These are phyloP conservation scores for Eudasyphora cyanicolor DNA, from an alignment of 2,888 invertebrate genomes.

Conservation along the genomic window DNA sequence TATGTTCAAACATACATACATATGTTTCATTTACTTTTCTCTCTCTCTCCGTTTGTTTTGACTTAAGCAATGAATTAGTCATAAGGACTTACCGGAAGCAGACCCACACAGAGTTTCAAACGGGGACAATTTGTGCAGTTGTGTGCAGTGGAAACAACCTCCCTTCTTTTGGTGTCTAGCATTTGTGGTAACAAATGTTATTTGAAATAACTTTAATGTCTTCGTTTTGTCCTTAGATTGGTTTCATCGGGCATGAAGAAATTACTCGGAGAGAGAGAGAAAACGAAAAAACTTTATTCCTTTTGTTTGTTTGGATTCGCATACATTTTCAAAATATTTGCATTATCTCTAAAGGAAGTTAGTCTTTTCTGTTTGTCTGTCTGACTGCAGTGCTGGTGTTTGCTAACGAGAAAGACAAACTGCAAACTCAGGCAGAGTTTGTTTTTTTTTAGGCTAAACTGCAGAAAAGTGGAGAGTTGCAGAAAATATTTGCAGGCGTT, in stretches of 20 bases:
- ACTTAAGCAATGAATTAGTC: slow-evolving; percentile 26
- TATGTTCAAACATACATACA: slow-evolving; percentile 41
- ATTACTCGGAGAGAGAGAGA: slow-evolving; percentile 55
- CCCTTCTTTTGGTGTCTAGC: neutral
- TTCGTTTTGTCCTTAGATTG: slow-evolving; percentile 34
- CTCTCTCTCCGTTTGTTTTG: slow-evolving; percentile 23
- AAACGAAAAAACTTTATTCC: slow-evolving; percentile 41
- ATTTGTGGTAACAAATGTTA: slow-evolving; percentile 34
- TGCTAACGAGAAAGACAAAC: neutral
- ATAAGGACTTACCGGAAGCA: slow-evolving; percentile 12
- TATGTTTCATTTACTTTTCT: slow-evolving; percentile 18
- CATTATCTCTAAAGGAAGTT: slow-evolving; percentile 56
- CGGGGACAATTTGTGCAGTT: neutral
- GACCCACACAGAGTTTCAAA: neutral
- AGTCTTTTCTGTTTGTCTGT: neutral
- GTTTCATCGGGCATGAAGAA: slow-evolving; percentile 29
- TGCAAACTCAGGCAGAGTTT: neutral
- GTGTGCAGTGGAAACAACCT: neutral
- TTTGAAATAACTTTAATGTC: slow-evolving; percentile 21
- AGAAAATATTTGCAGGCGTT: slow-evolving; percentile 28
- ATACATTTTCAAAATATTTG: slow-evolving; percentile 52
- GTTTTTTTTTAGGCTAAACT: slow-evolving; percentile 1
- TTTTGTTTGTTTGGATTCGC: slow-evolving; percentile 37
- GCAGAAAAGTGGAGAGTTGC: slow-evolving; percentile 21
- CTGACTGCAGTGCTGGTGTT: no score